These are phyloP conservation scores for Callosobruchus maculatus DNA, from an alignment of 2,888 invertebrate species.

Conservation along the genomic window DNA sequence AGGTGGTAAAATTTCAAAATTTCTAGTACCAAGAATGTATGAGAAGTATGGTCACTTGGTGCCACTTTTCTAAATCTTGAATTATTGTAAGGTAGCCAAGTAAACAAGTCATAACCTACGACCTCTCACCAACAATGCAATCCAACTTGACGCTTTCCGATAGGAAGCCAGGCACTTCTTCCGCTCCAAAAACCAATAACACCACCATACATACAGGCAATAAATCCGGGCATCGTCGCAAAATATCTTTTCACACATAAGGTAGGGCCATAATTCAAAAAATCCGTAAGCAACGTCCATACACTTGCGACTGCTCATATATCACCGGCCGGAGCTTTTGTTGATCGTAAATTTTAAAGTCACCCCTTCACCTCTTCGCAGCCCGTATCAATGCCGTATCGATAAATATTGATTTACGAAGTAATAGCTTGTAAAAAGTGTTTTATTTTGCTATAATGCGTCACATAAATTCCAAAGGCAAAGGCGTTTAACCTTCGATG, in stretches of 20 bases:
- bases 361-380: slow-evolving; percentile 29
- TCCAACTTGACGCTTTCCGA: neutral
- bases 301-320: slow-evolving; percentile 38
- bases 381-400: slow-evolving; percentile 41
- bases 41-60: no score
- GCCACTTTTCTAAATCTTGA: no score
- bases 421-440: slow-evolving; percentile 41
- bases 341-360: slow-evolving; percentile 41
- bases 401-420: slow-evolving; percentile 48
- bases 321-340: slow-evolving; percentile 31
- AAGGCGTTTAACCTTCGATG: neutral
- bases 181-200: neutral
- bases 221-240: neutral
- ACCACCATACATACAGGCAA: neutral
- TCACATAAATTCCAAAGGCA: slow-evolving; percentile 38
- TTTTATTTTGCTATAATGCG: slow-evolving; percentile 45
- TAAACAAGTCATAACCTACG: no score
- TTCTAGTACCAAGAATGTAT: no score
- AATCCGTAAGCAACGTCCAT: slow-evolving; percentile 30
- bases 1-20: no score
- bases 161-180: neutral
- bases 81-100: no score
- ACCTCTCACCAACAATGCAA: neutral
- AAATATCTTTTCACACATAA: slow-evolving; percentile 23
- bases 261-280: slow-evolving; percentile 31